A percentile compares a stretch with the other conserved stretches of the same genome.
These are phyloP conservation scores for Rhagoletis pomonella DNA, from an alignment of 1,140 invertebrate genomes.

Conservation along the genomic window DNA sequence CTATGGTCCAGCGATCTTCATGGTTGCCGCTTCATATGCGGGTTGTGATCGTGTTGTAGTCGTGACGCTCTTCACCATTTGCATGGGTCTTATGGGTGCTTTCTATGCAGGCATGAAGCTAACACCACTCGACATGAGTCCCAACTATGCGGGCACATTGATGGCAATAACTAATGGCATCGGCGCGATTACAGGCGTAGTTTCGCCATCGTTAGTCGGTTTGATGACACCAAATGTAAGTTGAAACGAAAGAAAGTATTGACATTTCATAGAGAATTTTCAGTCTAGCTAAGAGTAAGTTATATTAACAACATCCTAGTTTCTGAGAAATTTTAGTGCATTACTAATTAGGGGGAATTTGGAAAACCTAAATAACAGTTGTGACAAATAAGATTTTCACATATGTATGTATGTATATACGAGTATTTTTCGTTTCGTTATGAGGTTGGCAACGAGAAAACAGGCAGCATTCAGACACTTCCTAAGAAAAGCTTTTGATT, in stretches of 20 bases:
- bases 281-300: too few relatives aligned
- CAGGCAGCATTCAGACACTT: too few relatives aligned
- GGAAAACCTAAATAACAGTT: too few relatives aligned
- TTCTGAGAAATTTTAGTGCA: too few relatives aligned
- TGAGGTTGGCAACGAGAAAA: too few relatives aligned
- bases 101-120: constrained; percentile 87
- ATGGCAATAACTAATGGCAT: constrained; percentile 91
- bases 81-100: constrained; percentile 85
- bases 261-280: too few relatives aligned
- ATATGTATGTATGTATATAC: too few relatives aligned
- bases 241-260: constrained; percentile 54
- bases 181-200: constrained; percentile 87
- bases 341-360: too few relatives aligned
- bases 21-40: constrained; percentile 87
- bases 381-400: too few relatives aligned
- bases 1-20: constrained; percentile 85
- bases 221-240: constrained; percentile 84
- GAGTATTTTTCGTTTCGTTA: too few relatives aligned
- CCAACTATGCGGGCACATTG: constrained; percentile 87
- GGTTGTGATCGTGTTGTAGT: constrained; percentile 82
- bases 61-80: constrained; percentile 81
- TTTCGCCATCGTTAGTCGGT: constrained; percentile 86
- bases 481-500: too few relatives aligned
- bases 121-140: constrained; percentile 89
- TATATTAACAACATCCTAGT: too few relatives aligned